phyloP scores from a whole-genome alignment of 2,888 invertebrate species.

The Synanthedon formicaeformis region DNA sequence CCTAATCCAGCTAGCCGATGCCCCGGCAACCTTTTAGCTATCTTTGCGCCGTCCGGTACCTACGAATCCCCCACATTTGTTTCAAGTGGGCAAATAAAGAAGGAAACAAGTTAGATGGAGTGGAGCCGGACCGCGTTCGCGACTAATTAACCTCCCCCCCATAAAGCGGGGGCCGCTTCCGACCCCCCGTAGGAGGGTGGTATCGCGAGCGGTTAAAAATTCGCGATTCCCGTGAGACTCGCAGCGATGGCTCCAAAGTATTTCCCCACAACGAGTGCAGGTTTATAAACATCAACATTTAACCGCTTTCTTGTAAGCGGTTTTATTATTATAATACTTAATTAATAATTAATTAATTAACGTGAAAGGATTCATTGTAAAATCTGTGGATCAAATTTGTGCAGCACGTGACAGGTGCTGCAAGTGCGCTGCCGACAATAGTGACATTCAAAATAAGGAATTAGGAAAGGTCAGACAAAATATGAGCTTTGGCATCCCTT shows the following conservation, averaged over 20 bases:
- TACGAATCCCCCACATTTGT: conserved; percentile 44
- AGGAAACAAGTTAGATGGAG: conserved; percentile 67
- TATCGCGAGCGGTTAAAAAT: conserved; percentile 25
- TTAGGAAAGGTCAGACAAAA: too few relatives aligned
- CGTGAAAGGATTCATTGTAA: too few relatives aligned
- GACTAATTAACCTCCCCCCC: conserved; percentile 62
- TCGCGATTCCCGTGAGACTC: conserved; percentile 47
- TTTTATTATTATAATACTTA: conserved; percentile 1
- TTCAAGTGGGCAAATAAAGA: conserved; percentile 68
- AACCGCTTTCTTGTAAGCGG: conserved; percentile 4
- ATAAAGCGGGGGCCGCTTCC: conserved; percentile 15
- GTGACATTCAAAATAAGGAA: too few relatives aligned
- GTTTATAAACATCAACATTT: conserved; percentile 10
- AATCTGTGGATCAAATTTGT: too few relatives aligned
- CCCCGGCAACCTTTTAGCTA: conserved; percentile 1
- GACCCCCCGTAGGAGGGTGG: conserved; percentile 17
- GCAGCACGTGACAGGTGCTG: too few relatives aligned
- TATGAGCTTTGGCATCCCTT: too few relatives aligned
- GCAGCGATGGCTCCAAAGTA: conserved; percentile 6
- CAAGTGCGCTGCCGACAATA: too few relatives aligned
- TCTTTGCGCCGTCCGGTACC: conserved; percentile 4
- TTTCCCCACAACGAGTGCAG: conserved; percentile 15
- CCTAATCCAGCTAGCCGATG: conserved; percentile 6
- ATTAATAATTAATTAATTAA: too few relatives aligned
- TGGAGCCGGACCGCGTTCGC: conserved; percentile 62